phyloP scores from a whole-genome alignment of 1,140 invertebrate genomes.

The Tenebrio molitor region DNA sequence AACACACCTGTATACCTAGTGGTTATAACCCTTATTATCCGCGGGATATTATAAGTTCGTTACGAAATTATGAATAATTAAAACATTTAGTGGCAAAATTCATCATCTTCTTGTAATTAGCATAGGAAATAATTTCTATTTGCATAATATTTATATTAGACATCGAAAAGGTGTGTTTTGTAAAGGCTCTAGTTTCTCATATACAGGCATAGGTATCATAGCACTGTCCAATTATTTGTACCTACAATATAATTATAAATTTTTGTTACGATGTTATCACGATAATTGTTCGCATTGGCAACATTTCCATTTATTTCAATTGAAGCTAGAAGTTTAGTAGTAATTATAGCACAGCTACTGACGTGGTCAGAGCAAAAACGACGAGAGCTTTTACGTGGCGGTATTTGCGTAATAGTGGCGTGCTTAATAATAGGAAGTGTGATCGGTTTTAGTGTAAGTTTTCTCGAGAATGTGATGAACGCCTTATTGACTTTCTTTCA shows the following conservation, averaged over 20 bases:
- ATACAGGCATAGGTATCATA: neutral
- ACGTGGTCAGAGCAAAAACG: neutral
- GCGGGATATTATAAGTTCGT: no score
- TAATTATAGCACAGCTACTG: slow-evolving; percentile 7
- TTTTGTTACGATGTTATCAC: slow-evolving; percentile 30
- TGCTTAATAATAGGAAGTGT: slow-evolving; percentile 19
- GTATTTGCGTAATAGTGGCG: slow-evolving; percentile 16
- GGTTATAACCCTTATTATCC: no score
- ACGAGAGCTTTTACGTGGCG: slow-evolving; percentile 3
- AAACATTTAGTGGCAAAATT: neutral
- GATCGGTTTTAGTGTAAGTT: neutral
- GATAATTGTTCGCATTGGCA: slow-evolving; percentile 25
- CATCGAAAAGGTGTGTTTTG: neutral
- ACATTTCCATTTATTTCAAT: slow-evolving; percentile 2
- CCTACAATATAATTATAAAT: slow-evolving; percentile 35
- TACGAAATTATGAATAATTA: slow-evolving; percentile 15
- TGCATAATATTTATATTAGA: no score
- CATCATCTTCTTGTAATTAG: no score
- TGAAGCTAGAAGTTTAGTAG: slow-evolving; percentile 15
- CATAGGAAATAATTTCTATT: no score
- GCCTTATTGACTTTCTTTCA: slow-evolving; percentile 11
- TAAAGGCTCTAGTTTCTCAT: neutral
- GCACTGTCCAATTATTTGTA: neutral
- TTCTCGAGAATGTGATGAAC: neutral
- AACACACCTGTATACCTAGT: no score